Evolutionary conservation across 1,140 invertebrate species (phyloP).

Genomic region (Littorina saxatilis): DNA sequence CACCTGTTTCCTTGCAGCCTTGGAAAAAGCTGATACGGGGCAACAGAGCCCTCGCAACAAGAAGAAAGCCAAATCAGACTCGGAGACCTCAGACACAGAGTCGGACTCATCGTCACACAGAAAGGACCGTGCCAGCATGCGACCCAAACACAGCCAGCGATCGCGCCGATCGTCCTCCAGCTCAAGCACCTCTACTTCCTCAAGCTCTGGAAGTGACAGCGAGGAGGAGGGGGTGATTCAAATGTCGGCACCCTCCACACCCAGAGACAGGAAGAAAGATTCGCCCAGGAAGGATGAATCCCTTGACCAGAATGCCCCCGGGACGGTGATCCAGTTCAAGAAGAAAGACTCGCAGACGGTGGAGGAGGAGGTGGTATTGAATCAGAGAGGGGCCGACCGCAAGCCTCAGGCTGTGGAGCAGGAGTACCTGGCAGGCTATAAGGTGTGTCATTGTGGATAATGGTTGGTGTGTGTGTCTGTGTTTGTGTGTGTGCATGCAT

Average conservation of each 20-base stretch:
- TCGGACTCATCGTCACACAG: slow-evolving; percentile 4
- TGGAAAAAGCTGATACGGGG: background rate
- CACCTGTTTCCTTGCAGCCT: too few species aligned
- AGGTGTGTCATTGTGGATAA: slow-evolving; percentile 50
- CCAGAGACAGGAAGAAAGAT: slow-evolving; percentile 1
- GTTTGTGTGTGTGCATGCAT: too few species aligned
- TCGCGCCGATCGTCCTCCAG: background rate
- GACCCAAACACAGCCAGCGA: slow-evolving; percentile 21
- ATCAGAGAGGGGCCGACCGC: slow-evolving; percentile 7
- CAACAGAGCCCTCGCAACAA: background rate
- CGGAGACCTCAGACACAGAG: slow-evolving; percentile 27
- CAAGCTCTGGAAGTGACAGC: slow-evolving; percentile 5
- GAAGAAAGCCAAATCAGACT: background rate
- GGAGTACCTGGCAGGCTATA: slow-evolving; percentile 53
- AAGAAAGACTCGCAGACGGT: slow-evolving; percentile 36
- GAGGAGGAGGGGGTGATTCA: slow-evolving; percentile 14
- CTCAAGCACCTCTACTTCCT: background rate
- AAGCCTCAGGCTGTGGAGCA: slow-evolving; percentile 32
- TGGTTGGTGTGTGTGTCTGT: background rate
- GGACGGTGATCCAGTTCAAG: slow-evolving; percentile 48
- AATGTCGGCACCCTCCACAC: slow-evolving; percentile 26
- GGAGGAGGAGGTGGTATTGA: slow-evolving; percentile 43
- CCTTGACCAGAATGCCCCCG: slow-evolving; percentile 35
- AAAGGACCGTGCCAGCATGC: slow-evolving; percentile 30
- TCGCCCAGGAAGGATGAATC: slow-evolving; percentile 20